Base-by-base conservation (phyloP, 2,113 vertebrate species). In the Cynocephalus volans region DNA sequence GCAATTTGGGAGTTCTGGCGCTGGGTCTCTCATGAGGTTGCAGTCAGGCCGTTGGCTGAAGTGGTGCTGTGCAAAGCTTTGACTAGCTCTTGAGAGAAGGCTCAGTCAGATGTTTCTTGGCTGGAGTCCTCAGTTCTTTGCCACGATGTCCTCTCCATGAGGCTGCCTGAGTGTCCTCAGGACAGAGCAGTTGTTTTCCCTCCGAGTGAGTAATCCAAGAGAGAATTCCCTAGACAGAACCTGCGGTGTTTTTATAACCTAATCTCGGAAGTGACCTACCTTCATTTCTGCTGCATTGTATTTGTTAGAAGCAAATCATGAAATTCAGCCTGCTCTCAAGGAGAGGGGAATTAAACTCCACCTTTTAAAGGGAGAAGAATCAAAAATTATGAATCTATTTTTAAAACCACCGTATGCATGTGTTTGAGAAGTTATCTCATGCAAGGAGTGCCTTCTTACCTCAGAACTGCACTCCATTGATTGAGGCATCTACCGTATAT, bases 31-130 rank as follows among this genome's bases (percentile, higher is more conserved):
- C 26, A 4, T 13, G 52, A 85, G 14, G 33, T 72, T 36, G 31
- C 17, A 15, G 62, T 70, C n/a, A 64, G 6, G 48, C 3, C 80
- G 14, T 14, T 3, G 1, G 36, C 5, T 56, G n/a, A 84, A 48
- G 21, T 26, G 72, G 9, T 0, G 2, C 12, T 3, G 0, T 41
- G 3, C 50, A 48, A 69, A 1, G 14, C 33, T 50, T 50, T 65
- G 58, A 45, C 8, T 54, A 52, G 10, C 48, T 26, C 73, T n/a
- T 21, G 36, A 58, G 62, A 41, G 50, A 36, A 70, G 28, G 12
- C 69, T 72, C 3, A 10, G 6, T 56, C 28, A 12, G 1, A 0
- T 31, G 45, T 33, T 62, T 93, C 21, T 84, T 28, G 41, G 24
- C 6, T 21, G 28, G 33, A 50, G 60, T 41, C 13, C n/a, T 65